Evolutionary conservation across 2,888 invertebrate species (phyloP), one percentile per base, ranked within the genome.

Genomic region (Platycheirus albimanus): DNA sequence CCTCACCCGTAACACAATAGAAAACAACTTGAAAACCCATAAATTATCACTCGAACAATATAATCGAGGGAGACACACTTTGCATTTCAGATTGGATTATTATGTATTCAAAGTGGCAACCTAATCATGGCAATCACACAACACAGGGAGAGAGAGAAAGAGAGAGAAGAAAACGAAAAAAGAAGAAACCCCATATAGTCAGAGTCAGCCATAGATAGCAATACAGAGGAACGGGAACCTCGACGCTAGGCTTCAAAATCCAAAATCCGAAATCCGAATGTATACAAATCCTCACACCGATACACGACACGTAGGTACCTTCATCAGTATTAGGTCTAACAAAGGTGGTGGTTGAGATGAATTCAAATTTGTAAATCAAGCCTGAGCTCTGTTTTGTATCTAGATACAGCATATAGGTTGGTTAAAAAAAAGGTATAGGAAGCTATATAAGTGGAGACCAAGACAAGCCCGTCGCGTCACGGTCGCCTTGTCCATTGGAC

Each of bases 11-110:
- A 28, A 56, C 49, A 80, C 76, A 80, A 80, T 80, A 80, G 80
- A 80, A 80, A 80, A 75, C 75, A 80, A 80, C 80, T 80, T 75
- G 66, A 76, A 75, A 80, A 49, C 76, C 76, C 80, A 80, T 80
- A 80, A 81, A 81, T 77, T 81, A 81, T 81, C 81, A 81, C 81
- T 72, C 67, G 71, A 81, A 81, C 81, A 77, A 72, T 81, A 77
- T 77, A 81, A 76, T 81, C 71, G 81, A 71, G 58, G 76, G 71
- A 81, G 77, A 81, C 77, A 81, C 71, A 81, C 77, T 81, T 81
- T 81, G 77, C 81, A 81, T 81, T 81, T 77, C 77, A 77, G 77
- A 81, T 77, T 81, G 77, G 81, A 81, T 77, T 81, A 77, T 77
- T 77, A 81, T 77, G 77, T 81, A 81, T 81, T 81, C 81, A 77